Conservation (phyloP, 2,797 vertebrate genomes). For the Clamator glandarius region DNA sequence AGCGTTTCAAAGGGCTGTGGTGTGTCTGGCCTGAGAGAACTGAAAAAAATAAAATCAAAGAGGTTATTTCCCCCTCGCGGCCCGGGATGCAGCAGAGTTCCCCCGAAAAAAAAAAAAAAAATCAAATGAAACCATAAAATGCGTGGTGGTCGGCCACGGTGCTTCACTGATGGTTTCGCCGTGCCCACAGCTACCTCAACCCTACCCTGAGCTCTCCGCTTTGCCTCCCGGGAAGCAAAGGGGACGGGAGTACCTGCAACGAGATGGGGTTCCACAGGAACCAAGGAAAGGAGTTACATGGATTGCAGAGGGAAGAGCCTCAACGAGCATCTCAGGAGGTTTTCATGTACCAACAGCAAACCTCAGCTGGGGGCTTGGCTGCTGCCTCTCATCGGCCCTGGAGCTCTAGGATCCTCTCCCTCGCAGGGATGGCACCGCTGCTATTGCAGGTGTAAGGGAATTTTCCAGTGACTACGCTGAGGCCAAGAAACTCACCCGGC, state of each 20-base stretch:
- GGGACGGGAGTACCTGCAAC: neutral
- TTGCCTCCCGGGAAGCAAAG: conserved; percentile 2
- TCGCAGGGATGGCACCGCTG: neutral
- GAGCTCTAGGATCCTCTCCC: neutral
- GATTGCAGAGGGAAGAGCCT: neutral
- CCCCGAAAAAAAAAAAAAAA: neutral
- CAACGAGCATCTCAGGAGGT: neutral
- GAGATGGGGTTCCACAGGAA: neutral
- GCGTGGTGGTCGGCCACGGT: conserved; percentile 46
- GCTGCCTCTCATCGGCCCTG: neutral
- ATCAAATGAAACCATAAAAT: neutral
- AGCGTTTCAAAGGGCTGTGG: conserved; percentile 98
- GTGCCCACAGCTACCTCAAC: neutral
- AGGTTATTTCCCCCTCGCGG: conserved; percentile 77
- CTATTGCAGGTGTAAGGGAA: neutral
- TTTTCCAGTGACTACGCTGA: neutral
- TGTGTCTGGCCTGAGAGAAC: conserved; percentile 93
- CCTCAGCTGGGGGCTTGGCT: neutral
- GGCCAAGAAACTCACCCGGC: neutral
- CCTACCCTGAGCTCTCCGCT: neutral
- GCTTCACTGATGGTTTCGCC: neutral
- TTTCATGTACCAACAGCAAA: fast-evolving
- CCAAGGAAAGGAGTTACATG: fast-evolving
- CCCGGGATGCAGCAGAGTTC: conserved; percentile 71
- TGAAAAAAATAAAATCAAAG: conserved; percentile 76